A percentile compares a stretch with the other conserved stretches of the same genome.
Evolutionary conservation across 2,797 vertebrate genomes (phyloP).

Genomic region (Caiman crocodilus): DNA sequence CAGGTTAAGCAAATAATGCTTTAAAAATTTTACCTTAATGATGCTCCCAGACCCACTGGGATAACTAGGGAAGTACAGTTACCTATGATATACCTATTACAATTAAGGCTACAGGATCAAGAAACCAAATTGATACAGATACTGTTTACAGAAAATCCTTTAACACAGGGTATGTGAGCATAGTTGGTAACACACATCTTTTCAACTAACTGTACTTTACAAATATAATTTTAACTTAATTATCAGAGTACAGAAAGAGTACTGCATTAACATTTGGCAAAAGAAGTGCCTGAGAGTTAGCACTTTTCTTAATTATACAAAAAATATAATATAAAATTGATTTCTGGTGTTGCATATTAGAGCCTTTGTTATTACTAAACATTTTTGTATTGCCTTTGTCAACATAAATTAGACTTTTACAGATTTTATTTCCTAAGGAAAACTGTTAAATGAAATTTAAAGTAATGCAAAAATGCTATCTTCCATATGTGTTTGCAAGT

Average conservation of each 20-base stretch:
- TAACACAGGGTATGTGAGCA: neutral
- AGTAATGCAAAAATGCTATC: neutral
- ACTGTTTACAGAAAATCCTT: conserved; percentile 25
- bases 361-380: conserved; percentile 47
- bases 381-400: conserved; percentile 57
- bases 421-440: neutral
- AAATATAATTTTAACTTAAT: conserved; percentile 32
- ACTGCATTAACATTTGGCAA: conserved; percentile 4
- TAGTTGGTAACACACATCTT: conserved; percentile 40
- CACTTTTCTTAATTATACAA: conserved; percentile 62
- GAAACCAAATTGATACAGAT: conserved; percentile 27
- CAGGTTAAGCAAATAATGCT: neutral
- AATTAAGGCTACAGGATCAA: conserved; percentile 13
- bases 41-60: neutral
- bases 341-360: conserved; percentile 38
- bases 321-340: conserved; percentile 50
- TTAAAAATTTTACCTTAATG: neutral
- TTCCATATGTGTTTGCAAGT: neutral
- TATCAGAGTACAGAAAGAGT: conserved; percentile 1
- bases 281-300: neutral
- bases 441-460: conserved; percentile 57
- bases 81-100: neutral
- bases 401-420: conserved; percentile 60
- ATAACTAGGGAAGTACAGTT: neutral
- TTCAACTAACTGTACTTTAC: conserved; percentile 54